These are phyloP conservation scores for Drosophila malerkotliana DNA, from an alignment of 1,140 invertebrate species.

Conservation along the genomic window DNA sequence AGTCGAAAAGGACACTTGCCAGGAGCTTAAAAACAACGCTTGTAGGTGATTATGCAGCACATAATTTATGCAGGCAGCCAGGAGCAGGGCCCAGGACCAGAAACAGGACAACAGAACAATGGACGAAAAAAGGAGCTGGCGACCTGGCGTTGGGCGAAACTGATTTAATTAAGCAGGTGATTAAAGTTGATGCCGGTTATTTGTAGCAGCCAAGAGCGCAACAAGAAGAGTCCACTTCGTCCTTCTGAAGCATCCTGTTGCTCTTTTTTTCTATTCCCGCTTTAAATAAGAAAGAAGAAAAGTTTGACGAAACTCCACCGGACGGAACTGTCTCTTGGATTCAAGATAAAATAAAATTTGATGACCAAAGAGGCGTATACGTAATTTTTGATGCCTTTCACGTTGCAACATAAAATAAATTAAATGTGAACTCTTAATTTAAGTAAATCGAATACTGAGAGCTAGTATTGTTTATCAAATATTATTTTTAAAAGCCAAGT, in stretches of 20 bases:
- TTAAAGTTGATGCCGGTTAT: slow-evolving; percentile 82
- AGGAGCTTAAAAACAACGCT: slow-evolving; percentile 69
- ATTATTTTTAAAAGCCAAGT: no score
- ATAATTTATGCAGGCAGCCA: slow-evolving; percentile 70
- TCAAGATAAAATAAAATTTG: not conserved
- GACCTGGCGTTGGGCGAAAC: slow-evolving; percentile 61
- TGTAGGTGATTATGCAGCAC: slow-evolving; percentile 78
- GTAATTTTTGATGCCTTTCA: slow-evolving; percentile 37
- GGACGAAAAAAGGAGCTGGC: slow-evolving; percentile 13
- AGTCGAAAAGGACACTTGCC: slow-evolving; percentile 48
- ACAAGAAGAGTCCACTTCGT: slow-evolving; percentile 33
- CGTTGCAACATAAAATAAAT: no score
- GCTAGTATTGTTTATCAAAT: no score
- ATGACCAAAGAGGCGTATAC: slow-evolving; percentile 52
- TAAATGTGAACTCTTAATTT: no score
- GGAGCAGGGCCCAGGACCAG: slow-evolving; percentile 20
- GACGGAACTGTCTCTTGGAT: not conserved
- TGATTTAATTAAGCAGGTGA: slow-evolving; percentile 83
- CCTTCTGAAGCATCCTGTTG: slow-evolving; percentile 31
- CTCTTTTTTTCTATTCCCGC: slow-evolving; percentile 4
- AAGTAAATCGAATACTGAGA: no score
- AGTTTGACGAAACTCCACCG: slow-evolving; percentile 59
- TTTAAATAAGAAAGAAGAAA: slow-evolving; percentile 47
- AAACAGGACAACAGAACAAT: slow-evolving; percentile 28
- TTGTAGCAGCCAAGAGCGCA: slow-evolving; percentile 71